Base-by-base conservation (phyloP, 2,797 vertebrate species). In the Myioborus miniatus region DNA sequence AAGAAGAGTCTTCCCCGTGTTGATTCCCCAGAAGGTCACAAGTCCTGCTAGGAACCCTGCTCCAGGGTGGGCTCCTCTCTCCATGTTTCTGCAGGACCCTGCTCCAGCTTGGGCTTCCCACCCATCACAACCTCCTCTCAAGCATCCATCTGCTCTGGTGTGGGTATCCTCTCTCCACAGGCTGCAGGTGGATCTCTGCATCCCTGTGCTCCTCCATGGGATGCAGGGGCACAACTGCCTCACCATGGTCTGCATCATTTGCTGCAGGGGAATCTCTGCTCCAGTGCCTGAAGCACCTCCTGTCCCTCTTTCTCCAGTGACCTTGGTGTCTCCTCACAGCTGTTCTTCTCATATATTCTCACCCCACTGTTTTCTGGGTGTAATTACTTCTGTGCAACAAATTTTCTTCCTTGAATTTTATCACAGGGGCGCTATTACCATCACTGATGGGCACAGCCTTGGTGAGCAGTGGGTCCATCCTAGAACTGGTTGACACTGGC, bases 1-100 rank as follows among this genome's bases (percentile, higher is more conserved):
- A 58, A 11, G 18, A 13, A 23, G 1, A 29, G 27, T 1, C 15
- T 53, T 26, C 30, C 59, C 8, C 20, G 3, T 1, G 1, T 2
- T 18, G n/a, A 21, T 26, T 3, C 5, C 12, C 10, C 0, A 0
- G 4, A 19, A 15, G 12, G 3, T 23, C 15, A 23, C 8, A 64
- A 23, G 4, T 34, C 34, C 50, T 64, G 8, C 37, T 17, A 50
- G 50, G n/a, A 89, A 64, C 58, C 6, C 21, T 22, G 5, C 17
- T 50, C 32, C 24, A 30, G 11, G 2, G 3, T 26, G 7, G 7
- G 5, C 8, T 50, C 14, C 15, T 43, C 22, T 20, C 65, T 55
- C 56, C 24, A 14, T 2, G 2, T 9, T 2, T 46, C 50, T 64
- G 8, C 17, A 70, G 18, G 5, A 59, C 7, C 15, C 15, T 27